Percentiles rank a stretch among this genome's conserved stretches.
These are phyloP conservation scores for Acleris literana DNA, from an alignment of 2,888 invertebrate genomes.

Conservation along the genomic window DNA sequence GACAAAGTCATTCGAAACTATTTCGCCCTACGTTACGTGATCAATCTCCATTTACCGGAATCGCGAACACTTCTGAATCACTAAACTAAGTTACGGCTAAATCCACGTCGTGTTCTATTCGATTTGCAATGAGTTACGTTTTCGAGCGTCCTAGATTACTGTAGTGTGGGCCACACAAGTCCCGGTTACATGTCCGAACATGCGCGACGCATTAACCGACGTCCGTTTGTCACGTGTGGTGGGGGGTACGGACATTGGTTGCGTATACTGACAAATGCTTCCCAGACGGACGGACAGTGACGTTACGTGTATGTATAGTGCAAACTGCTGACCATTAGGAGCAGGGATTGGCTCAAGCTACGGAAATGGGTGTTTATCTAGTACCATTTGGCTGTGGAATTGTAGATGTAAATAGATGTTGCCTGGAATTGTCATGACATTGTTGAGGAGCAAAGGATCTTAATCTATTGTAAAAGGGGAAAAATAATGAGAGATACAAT, in stretches of 20 bases:
- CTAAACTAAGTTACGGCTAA: constrained; percentile 10
- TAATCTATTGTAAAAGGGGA: not conserved
- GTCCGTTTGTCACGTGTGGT: constrained; percentile 29
- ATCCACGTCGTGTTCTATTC: constrained; percentile 4
- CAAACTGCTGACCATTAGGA: constrained; percentile 9
- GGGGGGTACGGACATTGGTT: constrained; percentile 7
- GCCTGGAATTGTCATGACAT: not conserved
- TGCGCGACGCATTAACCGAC: constrained; percentile 14
- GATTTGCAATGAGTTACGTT: constrained; percentile 8
- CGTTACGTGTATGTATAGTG: constrained; percentile 3
- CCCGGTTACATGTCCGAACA: constrained; percentile 13
- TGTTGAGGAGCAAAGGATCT: not conserved
- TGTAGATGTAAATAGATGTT: constrained; percentile 5
- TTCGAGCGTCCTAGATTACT: constrained; percentile 9
- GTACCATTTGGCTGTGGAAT: constrained; percentile 1
- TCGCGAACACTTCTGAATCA: not conserved
- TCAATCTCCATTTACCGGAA: not conserved
- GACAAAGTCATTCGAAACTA: constrained; percentile 5
- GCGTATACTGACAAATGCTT: constrained; percentile 27
- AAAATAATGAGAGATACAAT: too few relatives aligned
- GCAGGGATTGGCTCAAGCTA: constrained; percentile 5
- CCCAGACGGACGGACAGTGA: constrained; percentile 8
- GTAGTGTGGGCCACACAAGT: constrained; percentile 5
- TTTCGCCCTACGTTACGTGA: not conserved
- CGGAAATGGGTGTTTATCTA: constrained; percentile 12